A percentile compares a stretch with the other conserved stretches of the same genome.
Conservation (phyloP, 2,797 vertebrate genomes). For the Hemitrygon akajei region DNA sequence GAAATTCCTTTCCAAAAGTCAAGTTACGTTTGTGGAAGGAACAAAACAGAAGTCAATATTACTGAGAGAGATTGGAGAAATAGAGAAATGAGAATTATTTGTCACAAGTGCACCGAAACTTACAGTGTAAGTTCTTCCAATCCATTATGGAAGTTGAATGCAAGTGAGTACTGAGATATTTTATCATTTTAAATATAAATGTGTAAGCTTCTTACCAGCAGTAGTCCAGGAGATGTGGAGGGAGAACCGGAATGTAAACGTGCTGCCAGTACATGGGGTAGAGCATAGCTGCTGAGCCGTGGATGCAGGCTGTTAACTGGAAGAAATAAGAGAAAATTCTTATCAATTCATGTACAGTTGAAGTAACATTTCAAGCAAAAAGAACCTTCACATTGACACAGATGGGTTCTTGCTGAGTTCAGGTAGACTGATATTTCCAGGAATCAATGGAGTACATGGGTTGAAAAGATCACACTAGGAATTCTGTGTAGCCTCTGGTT, state of each 20-base stretch:
- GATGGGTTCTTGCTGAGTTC: neutral
- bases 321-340: slow-evolving; percentile 43
- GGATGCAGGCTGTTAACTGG: slow-evolving; percentile 93
- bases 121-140: neutral
- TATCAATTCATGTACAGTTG: neutral
- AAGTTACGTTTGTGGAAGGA: too few relatives aligned
- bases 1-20: too few relatives aligned
- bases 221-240: slow-evolving; percentile 90
- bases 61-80: too few relatives aligned
- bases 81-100: too few relatives aligned
- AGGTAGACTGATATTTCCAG: neutral
- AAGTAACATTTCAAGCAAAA: slow-evolving; percentile 2
- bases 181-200: neutral
- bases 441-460: too few relatives aligned
- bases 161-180: neutral
- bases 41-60: too few relatives aligned
- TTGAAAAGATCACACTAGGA: too few relatives aligned
- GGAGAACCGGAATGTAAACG: slow-evolving; percentile 95
- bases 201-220: slow-evolving; percentile 76
- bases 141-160: neutral
- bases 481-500: too few relatives aligned
- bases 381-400: neutral
- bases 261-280: slow-evolving; percentile 99
- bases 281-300: slow-evolving; percentile 90
- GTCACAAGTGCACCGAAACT: too few relatives aligned